A percentile compares a stretch with the other conserved stretches of the same genome.
Evolutionary conservation across 2,888 invertebrate species (phyloP).

Genomic region (Cantharis nigra): DNA sequence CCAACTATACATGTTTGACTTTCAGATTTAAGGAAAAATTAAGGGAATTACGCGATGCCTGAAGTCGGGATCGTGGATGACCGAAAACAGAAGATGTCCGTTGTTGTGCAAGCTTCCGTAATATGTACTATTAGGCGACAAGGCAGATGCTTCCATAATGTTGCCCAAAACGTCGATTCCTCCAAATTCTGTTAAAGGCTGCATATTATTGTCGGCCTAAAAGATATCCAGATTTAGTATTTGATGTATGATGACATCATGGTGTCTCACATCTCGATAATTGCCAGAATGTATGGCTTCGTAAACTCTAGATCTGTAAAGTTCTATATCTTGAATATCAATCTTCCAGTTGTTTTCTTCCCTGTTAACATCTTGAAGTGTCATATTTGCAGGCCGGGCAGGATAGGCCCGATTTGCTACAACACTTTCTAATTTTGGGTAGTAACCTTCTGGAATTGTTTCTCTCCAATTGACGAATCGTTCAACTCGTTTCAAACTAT

Average conservation of each 20-base stretch:
- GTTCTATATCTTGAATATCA: constrained; percentile 69
- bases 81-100: constrained; percentile 76
- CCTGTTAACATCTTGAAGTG: constrained; percentile 65
- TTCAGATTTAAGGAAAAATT: too few relatives aligned
- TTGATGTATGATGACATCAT: neutral
- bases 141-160: constrained; percentile 70
- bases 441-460: constrained; percentile 75
- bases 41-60: constrained; percentile 59
- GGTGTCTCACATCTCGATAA: constrained; percentile 60
- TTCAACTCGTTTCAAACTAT: constrained; percentile 65
- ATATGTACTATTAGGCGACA: constrained; percentile 68
- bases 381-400: constrained; percentile 62
- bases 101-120: constrained; percentile 82
- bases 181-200: constrained; percentile 64
- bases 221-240: neutral
- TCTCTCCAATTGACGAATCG: constrained; percentile 67
- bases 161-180: constrained; percentile 80
- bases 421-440: constrained; percentile 77
- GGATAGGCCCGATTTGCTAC: constrained; percentile 76
- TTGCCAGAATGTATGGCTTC: constrained; percentile 70
- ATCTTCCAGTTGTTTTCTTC: constrained; percentile 67
- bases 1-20: too few relatives aligned
- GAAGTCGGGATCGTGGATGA: constrained; percentile 78
- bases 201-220: constrained; percentile 62
- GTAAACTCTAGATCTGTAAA: constrained; percentile 72